These are phyloP conservation scores for Tipula confusa DNA, from an alignment of 2,888 invertebrate species.

Conservation along the genomic window DNA sequence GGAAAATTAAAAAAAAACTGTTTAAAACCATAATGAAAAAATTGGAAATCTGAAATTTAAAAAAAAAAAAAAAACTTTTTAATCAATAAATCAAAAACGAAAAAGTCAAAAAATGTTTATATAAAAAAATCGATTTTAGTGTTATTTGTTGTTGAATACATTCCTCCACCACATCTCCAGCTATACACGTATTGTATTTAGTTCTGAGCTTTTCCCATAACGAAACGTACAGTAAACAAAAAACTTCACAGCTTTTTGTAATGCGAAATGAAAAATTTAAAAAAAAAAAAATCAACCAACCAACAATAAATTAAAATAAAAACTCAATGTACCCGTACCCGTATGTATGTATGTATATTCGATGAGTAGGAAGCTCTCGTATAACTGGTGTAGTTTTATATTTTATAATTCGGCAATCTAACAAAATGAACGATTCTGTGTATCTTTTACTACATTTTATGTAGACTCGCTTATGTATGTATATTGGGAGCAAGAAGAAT, in stretches of 20 bases:
- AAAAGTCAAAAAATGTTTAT: neutral
- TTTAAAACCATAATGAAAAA: neutral
- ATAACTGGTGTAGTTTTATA: neutral
- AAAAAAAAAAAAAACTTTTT: constrained; percentile 3
- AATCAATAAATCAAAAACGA: constrained; percentile 25
- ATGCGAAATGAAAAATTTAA: neutral
- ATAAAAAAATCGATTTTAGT: neutral
- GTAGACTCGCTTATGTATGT: neutral
- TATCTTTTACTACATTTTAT: neutral
- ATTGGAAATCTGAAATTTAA: neutral
- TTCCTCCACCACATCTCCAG: neutral
- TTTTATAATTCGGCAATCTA: neutral
- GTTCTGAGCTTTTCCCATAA: neutral
- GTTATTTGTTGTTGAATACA: neutral
- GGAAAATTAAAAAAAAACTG: neutral
- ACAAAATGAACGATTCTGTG: neutral
- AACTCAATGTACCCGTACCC: neutral
- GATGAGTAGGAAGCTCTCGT: neutral
- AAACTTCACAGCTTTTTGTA: neutral
- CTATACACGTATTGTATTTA: neutral
- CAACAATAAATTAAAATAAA: constrained; percentile 3
- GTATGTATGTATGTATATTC: neutral
- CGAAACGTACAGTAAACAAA: neutral
- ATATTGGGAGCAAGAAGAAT: neutral
- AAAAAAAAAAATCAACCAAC: neutral